phyloP scores from a whole-genome alignment of 2,888 invertebrate genomes.

The Tribolium freemani region DNA sequence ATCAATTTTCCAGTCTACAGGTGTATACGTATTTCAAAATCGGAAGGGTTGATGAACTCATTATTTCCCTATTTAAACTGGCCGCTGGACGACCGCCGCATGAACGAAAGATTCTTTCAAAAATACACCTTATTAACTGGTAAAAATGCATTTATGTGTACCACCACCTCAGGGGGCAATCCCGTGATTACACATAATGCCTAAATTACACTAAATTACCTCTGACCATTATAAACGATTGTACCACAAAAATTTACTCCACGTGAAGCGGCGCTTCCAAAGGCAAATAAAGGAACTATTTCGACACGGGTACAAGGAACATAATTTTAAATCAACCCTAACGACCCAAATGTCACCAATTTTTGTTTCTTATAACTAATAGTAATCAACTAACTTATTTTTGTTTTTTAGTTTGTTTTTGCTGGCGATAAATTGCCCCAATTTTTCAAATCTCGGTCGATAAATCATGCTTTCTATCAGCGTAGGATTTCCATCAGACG shows the following conservation, averaged over 20 bases:
- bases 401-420: too few species aligned
- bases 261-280: constrained; percentile 2
- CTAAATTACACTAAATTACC: constrained; percentile 28
- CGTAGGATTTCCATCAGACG: constrained; percentile 41
- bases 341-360: not conserved
- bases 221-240: constrained; percentile 4
- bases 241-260: constrained; percentile 2
- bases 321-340: not conserved
- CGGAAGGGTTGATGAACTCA: constrained; percentile 29
- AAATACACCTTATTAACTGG: constrained; percentile 21
- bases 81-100: constrained; percentile 2
- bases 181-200: constrained; percentile 24
- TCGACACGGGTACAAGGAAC: not conserved
- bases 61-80: constrained; percentile 29
- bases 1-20: constrained; percentile 32
- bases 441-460: constrained; percentile 31
- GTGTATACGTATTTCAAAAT: constrained; percentile 14
- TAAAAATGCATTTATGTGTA: constrained; percentile 25
- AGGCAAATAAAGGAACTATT: not conserved
- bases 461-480: constrained; percentile 54
- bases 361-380: not conserved
- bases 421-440: not conserved
- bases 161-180: constrained; percentile 5
- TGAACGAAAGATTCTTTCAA: constrained; percentile 9
- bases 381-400: too few species aligned